Percentiles rank a stretch among this genome's conserved stretches.
phyloP scores from a whole-genome alignment of 2,113 vertebrate species.

The Syngnathoides biaculeatus region DNA sequence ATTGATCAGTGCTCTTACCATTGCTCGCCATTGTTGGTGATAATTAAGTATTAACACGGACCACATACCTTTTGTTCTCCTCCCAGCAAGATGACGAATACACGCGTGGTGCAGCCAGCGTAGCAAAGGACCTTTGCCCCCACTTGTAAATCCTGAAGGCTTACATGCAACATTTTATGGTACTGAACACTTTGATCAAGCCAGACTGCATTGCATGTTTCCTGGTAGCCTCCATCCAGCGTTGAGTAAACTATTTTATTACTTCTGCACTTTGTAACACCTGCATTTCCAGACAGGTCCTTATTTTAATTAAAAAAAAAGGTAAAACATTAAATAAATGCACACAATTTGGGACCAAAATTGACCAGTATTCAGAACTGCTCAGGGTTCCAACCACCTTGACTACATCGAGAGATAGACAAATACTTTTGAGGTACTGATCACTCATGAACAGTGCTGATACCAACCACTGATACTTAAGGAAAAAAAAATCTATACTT shows the following conservation, averaged over 20 bases:
- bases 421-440: too few species aligned
- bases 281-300: not conserved
- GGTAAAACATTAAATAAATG: not conserved
- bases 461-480: too few species aligned
- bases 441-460: too few species aligned
- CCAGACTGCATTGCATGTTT: not conserved
- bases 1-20: not conserved
- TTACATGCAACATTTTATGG: slow-evolving; percentile 1
- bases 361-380: too few species aligned
- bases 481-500: too few species aligned
- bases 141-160: slow-evolving; percentile 28
- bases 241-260: not conserved
- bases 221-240: not conserved
- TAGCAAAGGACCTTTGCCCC: slow-evolving; percentile 43
- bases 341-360: too few species aligned
- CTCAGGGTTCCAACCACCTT: too few species aligned
- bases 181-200: slow-evolving; percentile 10
- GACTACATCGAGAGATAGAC: too few species aligned
- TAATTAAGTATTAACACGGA: not conserved
- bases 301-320: not conserved
- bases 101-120: slow-evolving; percentile 12
- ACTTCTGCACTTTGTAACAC: not conserved
- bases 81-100: not conserved
- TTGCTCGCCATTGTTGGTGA: too few species aligned
- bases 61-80: slow-evolving; percentile 26